phyloP scores from a whole-genome alignment of 2,113 vertebrate genomes.

The Crotophaga sulcirostris region DNA sequence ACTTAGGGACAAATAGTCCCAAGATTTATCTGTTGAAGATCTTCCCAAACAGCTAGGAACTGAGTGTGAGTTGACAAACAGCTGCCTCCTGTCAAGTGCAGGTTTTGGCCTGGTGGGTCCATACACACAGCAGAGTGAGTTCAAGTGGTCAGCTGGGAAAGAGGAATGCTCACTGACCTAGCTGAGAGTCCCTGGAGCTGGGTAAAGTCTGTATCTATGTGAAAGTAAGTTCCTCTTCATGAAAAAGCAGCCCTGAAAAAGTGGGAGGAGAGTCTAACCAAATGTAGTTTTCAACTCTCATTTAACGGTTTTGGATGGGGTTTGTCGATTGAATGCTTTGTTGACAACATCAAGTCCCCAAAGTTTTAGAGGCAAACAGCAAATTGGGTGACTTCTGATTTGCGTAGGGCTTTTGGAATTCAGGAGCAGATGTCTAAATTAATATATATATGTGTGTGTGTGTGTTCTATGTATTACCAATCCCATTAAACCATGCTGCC shows the following conservation, averaged over 20 bases:
- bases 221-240: neutral
- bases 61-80: neutral
- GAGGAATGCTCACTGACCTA: neutral
- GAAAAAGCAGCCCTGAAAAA: neutral
- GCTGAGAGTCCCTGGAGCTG: neutral
- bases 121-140: neutral
- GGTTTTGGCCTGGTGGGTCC: neutral
- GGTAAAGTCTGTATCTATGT: neutral
- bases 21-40: neutral
- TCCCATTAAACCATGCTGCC: constrained; percentile 52
- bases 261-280: neutral
- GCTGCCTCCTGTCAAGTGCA: neutral
- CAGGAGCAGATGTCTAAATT: constrained; percentile 59
- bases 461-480: constrained; percentile 66
- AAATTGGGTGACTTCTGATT: neutral
- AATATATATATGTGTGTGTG: constrained; percentile 44
- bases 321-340: neutral
- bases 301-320: neutral
- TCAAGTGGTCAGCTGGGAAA: neutral
- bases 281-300: neutral
- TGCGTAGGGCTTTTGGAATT: neutral
- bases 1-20: neutral
- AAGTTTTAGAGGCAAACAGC: neutral
- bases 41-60: neutral
- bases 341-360: neutral